Evolutionary conservation across 1,140 invertebrate genomes (phyloP).

Genomic region (Eupristina koningsbergeri): DNA sequence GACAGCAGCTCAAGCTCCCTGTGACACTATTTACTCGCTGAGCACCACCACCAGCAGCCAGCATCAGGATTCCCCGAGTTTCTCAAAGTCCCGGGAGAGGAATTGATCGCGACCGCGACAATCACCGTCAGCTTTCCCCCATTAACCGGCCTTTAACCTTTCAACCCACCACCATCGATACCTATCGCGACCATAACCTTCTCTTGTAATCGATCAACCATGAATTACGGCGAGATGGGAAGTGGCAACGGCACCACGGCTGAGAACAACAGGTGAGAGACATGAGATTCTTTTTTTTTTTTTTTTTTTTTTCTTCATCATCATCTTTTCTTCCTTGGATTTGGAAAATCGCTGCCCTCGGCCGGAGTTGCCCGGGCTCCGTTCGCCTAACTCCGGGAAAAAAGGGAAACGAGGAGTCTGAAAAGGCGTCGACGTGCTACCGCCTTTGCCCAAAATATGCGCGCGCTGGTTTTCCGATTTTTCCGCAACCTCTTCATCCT

Average conservation of each 20-base stretch:
- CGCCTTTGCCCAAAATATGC: not conserved
- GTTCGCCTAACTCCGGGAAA: too few species aligned
- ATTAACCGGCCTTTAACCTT: not conserved
- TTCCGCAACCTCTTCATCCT: too few species aligned
- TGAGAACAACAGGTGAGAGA: constrained; percentile 34
- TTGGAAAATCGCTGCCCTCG: too few species aligned
- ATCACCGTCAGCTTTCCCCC: too few species aligned
- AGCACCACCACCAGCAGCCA: not conserved
- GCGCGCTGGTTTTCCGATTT: too few species aligned
- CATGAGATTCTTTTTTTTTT: too few species aligned
- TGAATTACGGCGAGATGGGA: constrained; percentile 30
- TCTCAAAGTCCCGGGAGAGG: too few species aligned
- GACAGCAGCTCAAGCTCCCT: not conserved
- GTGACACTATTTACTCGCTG: not conserved
- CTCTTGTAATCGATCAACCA: not conserved
- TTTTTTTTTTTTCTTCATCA: not conserved
- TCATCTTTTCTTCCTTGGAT: too few species aligned
- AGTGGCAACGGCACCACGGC: constrained; percentile 23
- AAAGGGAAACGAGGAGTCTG: not conserved
- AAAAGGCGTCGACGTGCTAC: not conserved
- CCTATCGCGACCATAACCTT: too few species aligned
- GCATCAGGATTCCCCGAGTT: too few species aligned
- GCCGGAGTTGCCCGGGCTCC: too few species aligned
- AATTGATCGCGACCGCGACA: too few species aligned
- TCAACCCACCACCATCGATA: not conserved